Percentiles rank a stretch among this genome's conserved stretches.
Evolutionary conservation across 2,888 invertebrate species (phyloP).

Genomic region (Phanerotoma sp.): DNA sequence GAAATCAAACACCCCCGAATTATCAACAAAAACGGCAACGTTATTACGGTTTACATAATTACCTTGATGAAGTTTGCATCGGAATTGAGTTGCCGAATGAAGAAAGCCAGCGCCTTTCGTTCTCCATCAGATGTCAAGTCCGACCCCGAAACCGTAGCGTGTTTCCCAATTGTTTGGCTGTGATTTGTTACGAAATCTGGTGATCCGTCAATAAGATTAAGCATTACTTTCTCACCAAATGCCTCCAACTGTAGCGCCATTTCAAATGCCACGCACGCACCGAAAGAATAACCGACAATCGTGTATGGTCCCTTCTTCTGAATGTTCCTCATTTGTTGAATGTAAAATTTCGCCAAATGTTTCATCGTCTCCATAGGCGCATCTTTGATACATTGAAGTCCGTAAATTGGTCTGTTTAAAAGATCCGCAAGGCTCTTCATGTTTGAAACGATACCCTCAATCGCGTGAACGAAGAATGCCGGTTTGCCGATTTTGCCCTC

Average conservation of each 20-base stretch:
- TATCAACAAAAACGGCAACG: no score
- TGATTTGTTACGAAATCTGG: constrained; percentile 79
- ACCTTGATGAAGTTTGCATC: constrained; percentile 74
- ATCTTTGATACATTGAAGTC: constrained; percentile 82
- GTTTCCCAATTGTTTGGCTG: constrained; percentile 62
- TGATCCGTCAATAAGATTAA: constrained; percentile 89
- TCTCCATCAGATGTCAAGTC: constrained; percentile 35
- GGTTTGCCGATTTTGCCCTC: constrained; percentile 59
- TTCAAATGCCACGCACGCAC: constrained; percentile 92
- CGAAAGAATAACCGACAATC: constrained; percentile 94
- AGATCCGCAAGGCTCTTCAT: constrained; percentile 72
- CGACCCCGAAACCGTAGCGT: constrained; percentile 61
- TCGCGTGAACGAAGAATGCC: constrained; percentile 77
- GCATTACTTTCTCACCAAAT: constrained; percentile 61
- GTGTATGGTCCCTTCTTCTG: constrained; percentile 84
- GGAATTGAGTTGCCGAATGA: constrained; percentile 72
- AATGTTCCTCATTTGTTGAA: constrained; percentile 71
- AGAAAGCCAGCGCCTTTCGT: constrained; percentile 72
- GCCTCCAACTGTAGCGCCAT: constrained; percentile 85
- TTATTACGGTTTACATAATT: no score
- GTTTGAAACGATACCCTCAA: constrained; percentile 80
- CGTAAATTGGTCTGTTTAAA: constrained; percentile 77
- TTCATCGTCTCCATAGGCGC: constrained; percentile 74
- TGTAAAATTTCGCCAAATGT: constrained; percentile 72
- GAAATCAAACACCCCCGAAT: no score